These are phyloP conservation scores for Meliscaeva auricollis DNA, from an alignment of 2,888 invertebrate genomes.

Conservation along the genomic window DNA sequence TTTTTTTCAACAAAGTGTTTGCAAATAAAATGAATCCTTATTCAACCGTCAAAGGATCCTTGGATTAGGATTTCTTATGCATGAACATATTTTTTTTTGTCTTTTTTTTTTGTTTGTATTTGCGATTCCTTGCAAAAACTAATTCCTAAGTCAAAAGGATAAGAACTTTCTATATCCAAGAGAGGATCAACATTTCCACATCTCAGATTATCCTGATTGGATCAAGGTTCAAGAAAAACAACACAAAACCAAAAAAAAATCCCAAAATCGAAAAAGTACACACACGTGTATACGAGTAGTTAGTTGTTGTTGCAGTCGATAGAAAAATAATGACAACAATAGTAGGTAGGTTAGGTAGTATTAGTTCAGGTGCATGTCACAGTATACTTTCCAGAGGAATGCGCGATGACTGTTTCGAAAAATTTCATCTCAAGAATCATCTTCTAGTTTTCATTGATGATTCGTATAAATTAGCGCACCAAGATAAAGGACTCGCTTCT, in stretches of 20 bases:
- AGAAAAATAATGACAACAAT: too few species aligned
- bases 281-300: conserved; percentile 55
- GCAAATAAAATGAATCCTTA: conserved; percentile 37
- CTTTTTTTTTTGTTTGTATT: conserved; percentile 18
- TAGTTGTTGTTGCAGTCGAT: not conserved
- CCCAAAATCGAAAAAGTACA: conserved; percentile 33
- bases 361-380: conserved; percentile 43
- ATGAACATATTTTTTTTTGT: too few species aligned
- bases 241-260: conserved; percentile 35
- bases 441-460: conserved; percentile 69
- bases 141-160: conserved; percentile 73
- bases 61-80: conserved; percentile 61
- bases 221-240: conserved; percentile 70
- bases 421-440: conserved; percentile 23
- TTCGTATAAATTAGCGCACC: conserved; percentile 68
- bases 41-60: conserved; percentile 3
- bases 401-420: conserved; percentile 12
- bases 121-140: conserved; percentile 5
- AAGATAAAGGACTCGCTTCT: conserved; percentile 54
- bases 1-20: conserved; percentile 31
- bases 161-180: conserved; percentile 62
- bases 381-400: conserved; percentile 56
- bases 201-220: conserved; percentile 76
- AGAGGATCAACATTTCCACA: conserved; percentile 67
- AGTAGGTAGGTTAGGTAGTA: not conserved